These are phyloP conservation scores for Formica aserva DNA, from an alignment of 2,888 invertebrate genomes.

Conservation along the genomic window DNA sequence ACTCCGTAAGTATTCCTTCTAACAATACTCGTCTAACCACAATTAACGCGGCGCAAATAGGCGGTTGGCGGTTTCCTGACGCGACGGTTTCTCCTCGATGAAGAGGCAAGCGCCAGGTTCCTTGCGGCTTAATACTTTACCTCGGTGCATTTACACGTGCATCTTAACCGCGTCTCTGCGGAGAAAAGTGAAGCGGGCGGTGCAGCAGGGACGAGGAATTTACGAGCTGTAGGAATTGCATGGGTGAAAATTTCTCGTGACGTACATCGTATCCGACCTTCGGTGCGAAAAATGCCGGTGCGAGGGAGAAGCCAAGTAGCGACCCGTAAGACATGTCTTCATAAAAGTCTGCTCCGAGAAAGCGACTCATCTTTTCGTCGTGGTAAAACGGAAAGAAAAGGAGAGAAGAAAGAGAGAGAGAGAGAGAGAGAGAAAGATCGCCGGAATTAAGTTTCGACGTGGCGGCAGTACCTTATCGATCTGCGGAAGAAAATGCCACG, in stretches of 20 bases:
- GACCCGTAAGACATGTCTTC: slow-evolving; percentile 56
- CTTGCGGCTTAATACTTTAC: slow-evolving; percentile 58
- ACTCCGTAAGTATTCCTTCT: not conserved
- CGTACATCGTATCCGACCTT: slow-evolving; percentile 54
- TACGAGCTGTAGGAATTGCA: slow-evolving; percentile 67
- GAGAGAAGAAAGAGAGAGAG: not conserved
- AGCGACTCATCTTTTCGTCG: slow-evolving; percentile 42
- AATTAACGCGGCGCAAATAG: slow-evolving; percentile 19
- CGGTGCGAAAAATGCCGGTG: slow-evolving; percentile 54
- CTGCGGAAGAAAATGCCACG: slow-evolving; percentile 9
- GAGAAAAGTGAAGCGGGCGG: slow-evolving; percentile 39
- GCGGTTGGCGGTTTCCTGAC: slow-evolving; percentile 7
- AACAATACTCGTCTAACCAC: not conserved
- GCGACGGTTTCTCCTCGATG: slow-evolving; percentile 15
- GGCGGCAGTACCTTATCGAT: slow-evolving; percentile 35
- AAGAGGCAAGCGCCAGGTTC: slow-evolving; percentile 42
- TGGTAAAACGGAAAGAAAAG: not conserved
- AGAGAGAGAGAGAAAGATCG: not conserved
- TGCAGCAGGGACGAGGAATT: slow-evolving; percentile 53
- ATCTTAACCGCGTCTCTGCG: slow-evolving; percentile 25
- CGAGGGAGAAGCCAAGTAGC: slow-evolving; percentile 29
- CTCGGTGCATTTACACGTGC: slow-evolving; percentile 43
- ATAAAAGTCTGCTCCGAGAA: slow-evolving; percentile 51
- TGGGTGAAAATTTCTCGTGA: slow-evolving; percentile 61
- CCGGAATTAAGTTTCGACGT: slow-evolving; percentile 43